phyloP scores from a whole-genome alignment of 2,888 invertebrate genomes.

The Petrolisthes manimaculis region DNA sequence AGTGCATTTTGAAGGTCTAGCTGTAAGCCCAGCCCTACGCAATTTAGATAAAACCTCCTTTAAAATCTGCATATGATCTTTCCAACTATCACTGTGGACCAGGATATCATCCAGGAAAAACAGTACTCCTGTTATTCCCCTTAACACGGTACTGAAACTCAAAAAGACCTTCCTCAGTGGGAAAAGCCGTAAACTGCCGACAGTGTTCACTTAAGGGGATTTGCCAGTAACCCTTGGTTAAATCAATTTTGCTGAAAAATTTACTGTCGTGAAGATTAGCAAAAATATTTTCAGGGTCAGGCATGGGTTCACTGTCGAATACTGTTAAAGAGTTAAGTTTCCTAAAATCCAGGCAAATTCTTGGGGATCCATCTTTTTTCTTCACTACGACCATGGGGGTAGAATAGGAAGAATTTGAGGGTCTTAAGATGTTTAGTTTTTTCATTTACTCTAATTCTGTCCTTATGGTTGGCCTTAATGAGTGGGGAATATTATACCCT shows the following conservation, averaged over 20 bases:
- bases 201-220: background rate
- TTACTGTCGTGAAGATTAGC: background rate
- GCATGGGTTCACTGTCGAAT: background rate
- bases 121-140: background rate
- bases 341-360: conserved; percentile 10
- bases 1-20: background rate
- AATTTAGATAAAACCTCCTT: background rate
- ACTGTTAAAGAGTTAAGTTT: conserved; percentile 5
- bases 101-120: conserved; percentile 8
- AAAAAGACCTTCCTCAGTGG: conserved; percentile 3
- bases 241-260: background rate
- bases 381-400: conserved; percentile 13
- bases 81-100: background rate
- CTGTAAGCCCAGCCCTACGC: background rate
- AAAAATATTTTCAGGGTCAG: background rate
- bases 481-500: background rate
- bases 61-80: background rate
- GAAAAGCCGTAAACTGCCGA: background rate
- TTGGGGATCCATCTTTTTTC: background rate
- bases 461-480: background rate
- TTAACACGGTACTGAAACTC: background rate
- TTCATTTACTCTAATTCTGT: background rate
- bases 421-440: background rate
- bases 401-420: background rate
- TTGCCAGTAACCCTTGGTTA: conserved; percentile 3